Conservation (phyloP, 2,888 invertebrate genomes). For the Rhagophthalmus giganteus region DNA sequence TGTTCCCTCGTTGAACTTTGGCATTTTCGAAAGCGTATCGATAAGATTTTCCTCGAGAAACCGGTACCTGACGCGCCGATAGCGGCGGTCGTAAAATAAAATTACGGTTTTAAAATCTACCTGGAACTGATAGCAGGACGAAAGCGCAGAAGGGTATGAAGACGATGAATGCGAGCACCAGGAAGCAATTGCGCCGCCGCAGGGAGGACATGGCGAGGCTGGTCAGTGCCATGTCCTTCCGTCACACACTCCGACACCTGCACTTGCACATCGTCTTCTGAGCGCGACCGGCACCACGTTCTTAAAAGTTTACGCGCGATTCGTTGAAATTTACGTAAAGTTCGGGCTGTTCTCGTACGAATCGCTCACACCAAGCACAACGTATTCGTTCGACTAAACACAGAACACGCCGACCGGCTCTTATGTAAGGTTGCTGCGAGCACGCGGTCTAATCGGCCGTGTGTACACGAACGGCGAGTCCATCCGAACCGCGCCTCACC, state of each 20-base stretch:
- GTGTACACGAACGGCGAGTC: slow-evolving; percentile 35
- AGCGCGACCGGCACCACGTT: slow-evolving; percentile 3
- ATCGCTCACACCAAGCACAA: too few species aligned
- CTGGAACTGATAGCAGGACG: slow-evolving; percentile 59
- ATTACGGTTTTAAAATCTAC: slow-evolving; percentile 51
- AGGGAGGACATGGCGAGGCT: slow-evolving; percentile 54
- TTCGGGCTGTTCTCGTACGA: neutral
- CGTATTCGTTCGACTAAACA: slow-evolving; percentile 29
- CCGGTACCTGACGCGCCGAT: too few species aligned
- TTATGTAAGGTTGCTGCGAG: slow-evolving; percentile 36
- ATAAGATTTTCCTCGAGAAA: too few species aligned
- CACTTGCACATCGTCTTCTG: slow-evolving; percentile 24
- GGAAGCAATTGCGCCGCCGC: slow-evolving; percentile 62
- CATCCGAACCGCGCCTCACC: slow-evolving; percentile 45
- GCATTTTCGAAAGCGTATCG: too few species aligned
- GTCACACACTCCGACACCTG: slow-evolving; percentile 26
- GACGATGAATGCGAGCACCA: slow-evolving; percentile 60
- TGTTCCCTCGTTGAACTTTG: too few species aligned
- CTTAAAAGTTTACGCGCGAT: slow-evolving; percentile 3
- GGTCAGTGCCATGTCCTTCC: slow-evolving; percentile 47
- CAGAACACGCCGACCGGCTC: slow-evolving; percentile 24
- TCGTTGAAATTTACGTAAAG: slow-evolving; percentile 3
- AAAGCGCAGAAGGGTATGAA: slow-evolving; percentile 63
- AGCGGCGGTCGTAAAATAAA: too few species aligned
- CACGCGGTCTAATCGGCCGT: slow-evolving; percentile 39